A percentile compares a stretch with the other conserved stretches of the same genome.
Evolutionary conservation across 2,797 vertebrate species (phyloP).

Genomic region (Anguilla megastoma): DNA sequence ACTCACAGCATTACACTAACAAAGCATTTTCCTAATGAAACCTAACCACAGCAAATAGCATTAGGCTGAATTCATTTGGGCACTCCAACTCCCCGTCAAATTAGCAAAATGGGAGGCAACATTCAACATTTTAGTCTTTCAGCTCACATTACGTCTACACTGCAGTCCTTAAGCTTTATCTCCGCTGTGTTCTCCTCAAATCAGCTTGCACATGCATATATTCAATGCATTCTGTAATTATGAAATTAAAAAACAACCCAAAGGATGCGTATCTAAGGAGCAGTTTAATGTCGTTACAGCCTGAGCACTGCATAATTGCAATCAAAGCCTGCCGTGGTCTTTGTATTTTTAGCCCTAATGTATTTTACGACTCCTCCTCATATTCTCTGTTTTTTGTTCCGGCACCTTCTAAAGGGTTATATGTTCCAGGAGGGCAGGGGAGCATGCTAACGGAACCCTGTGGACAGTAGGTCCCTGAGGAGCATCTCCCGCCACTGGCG

Average conservation of each 20-base stretch:
- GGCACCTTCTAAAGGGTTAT: conserved; percentile 68
- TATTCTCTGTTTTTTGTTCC: background rate
- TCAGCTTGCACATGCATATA: background rate
- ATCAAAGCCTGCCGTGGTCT: background rate
- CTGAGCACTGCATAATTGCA: background rate
- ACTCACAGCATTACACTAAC: background rate
- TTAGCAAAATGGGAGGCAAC: background rate
- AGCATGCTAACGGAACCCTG: conserved; percentile 67
- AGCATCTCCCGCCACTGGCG: conserved; percentile 65
- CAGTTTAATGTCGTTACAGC: background rate
- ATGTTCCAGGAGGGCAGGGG: conserved; percentile 73
- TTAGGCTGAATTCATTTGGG: background rate
- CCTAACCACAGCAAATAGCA: background rate
- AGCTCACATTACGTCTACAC: background rate
- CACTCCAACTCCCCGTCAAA: background rate
- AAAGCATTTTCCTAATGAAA: background rate
- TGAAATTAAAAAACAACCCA: background rate
- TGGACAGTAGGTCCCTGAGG: conserved; percentile 74
- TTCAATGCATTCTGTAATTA: background rate
- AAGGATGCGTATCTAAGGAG: background rate
- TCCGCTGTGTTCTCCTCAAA: background rate
- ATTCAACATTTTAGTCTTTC: background rate
- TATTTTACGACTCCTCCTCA: no score
- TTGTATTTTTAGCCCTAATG: background rate
- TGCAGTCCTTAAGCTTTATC: background rate